A percentile compares a stretch with the other conserved stretches of the same genome.
Evolutionary conservation across 2,113 vertebrate species (phyloP).

Genomic region (Nycticorax nycticorax): DNA sequence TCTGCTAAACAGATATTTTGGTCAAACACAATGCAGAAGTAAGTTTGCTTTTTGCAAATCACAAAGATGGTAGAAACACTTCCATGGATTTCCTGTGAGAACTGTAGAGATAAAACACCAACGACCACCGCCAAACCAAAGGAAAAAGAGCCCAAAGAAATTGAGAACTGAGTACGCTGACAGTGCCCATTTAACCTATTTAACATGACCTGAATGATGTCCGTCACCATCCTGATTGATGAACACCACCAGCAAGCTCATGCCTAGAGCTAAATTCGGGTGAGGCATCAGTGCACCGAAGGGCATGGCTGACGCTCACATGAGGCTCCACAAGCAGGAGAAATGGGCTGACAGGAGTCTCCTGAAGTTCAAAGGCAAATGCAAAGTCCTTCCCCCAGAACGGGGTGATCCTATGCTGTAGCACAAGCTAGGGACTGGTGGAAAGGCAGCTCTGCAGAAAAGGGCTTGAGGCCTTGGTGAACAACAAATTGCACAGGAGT

Average conservation of each 20-base stretch:
- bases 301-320: background rate
- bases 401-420: background rate
- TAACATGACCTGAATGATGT: background rate
- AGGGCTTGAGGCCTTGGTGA: background rate
- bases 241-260: background rate
- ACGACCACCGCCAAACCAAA: background rate
- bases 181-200: background rate
- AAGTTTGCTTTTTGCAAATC: background rate
- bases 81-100: background rate
- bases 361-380: background rate
- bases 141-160: background rate
- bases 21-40: fast-evolving
- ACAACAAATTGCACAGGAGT: background rate
- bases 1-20: background rate
- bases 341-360: background rate
- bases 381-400: background rate
- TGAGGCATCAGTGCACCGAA: background rate
- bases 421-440: background rate
- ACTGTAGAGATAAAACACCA: background rate
- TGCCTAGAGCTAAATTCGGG: background rate
- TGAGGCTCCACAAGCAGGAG: background rate
- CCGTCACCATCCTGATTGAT: background rate
- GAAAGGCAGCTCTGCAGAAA: background rate
- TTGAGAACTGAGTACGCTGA: background rate
- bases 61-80: background rate